Evolutionary conservation across 2,888 invertebrate species (phyloP).

Genomic region (Acleris literana): DNA sequence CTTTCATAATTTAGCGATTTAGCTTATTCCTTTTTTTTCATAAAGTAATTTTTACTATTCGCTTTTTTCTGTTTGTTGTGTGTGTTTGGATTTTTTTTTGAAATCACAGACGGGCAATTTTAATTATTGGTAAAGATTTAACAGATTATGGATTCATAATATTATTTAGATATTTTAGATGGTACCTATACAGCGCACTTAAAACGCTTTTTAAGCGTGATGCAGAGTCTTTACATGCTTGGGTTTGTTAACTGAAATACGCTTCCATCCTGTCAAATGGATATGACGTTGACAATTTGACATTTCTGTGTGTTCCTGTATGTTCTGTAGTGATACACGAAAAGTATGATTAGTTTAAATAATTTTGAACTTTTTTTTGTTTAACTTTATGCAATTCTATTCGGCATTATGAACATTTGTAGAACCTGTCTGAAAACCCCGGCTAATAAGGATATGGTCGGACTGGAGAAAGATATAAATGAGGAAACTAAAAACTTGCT

Average conservation of each 20-base stretch:
- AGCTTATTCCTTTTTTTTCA: no score
- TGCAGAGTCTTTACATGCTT: no score
- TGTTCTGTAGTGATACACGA: not conserved
- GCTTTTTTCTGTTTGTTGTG: no score
- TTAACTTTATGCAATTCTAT: not conserved
- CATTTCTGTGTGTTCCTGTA: not conserved
- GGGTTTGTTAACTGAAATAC: not conserved
- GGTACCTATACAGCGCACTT: no score
- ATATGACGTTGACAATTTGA: constrained; percentile 5
- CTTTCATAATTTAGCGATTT: no score
- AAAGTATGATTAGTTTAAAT: constrained; percentile 1
- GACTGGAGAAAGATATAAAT: constrained; percentile 46
- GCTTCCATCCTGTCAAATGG: not conserved
- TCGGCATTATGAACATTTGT: constrained; percentile 51
- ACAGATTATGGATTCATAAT: no score
- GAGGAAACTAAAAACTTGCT: constrained; percentile 44
- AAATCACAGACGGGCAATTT: no score
- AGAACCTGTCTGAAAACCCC: constrained; percentile 58
- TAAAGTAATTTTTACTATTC: no score
- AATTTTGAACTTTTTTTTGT: not conserved
- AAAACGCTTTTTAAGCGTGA: no score
- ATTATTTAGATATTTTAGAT: no score
- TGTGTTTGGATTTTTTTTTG: no score
- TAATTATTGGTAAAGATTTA: no score
- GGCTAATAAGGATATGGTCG: constrained; percentile 53